Base-by-base conservation (phyloP, 2,797 vertebrate genomes). In the Odontamblyopus lacepedii region DNA sequence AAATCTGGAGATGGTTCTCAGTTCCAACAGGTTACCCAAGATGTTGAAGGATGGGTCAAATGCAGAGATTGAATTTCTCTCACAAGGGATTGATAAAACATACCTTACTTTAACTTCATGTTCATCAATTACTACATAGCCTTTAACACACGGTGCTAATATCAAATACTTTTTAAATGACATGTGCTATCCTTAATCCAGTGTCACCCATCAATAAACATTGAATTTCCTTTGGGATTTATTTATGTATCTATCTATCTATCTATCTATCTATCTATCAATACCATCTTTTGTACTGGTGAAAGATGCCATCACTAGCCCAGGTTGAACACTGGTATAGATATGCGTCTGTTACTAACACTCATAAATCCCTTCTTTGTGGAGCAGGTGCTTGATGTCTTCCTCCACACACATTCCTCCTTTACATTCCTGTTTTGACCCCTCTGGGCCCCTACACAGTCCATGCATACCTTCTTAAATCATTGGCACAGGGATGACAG, bases 281-380 rank as follows among this genome's bases (percentile, higher is more conserved):
- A n/a, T n/a, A n/a, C 60, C 27, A 32, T 41, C 70, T 27, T 66
- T 71, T 78, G 75, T 64, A 55, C 41, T 60, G 1, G 81, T 73
- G 80, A 72, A 81, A 71, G 78, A 67, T 64, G 66, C 67, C 74
- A 74, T 27, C 66, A 26, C 64, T 51, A 67, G 4, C 13, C 56
- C 70, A 76, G 70, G 73, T 78, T 72, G 79, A 44, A 69, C 73
- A 69, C 72, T 51, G n/a, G 4, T 4, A 12, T 57, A 1, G 27
- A 12, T 67, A 51, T 38, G 2, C 19, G 12, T 57, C n/a, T 35
- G 38, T 16, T 64, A 18, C 64, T 74, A 32, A 38, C 67, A 62
- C 65, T 71, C 60, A 69, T 6, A 38, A 26, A 0, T 57, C 75
- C 64, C 48, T 18, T 82, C 67, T 74, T 57, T 80, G 56, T 32